These are phyloP conservation scores for Sciurus vulgaris DNA, from an alignment of 2,797 vertebrate genomes.

Conservation along the genomic window DNA sequence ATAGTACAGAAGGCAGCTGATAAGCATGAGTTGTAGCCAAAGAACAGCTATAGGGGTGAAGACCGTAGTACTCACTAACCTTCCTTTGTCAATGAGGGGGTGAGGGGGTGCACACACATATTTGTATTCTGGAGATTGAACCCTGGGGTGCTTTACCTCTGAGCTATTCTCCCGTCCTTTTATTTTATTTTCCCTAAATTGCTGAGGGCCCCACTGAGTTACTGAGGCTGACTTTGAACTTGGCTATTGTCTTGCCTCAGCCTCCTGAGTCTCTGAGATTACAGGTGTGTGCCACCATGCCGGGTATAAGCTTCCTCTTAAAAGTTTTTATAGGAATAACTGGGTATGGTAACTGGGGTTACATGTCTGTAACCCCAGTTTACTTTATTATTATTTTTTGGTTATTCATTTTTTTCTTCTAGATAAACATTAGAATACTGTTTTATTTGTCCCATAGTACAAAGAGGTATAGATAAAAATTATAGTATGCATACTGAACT, in stretches of 20 bases:
- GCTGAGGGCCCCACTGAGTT: background rate
- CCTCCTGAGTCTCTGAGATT: background rate
- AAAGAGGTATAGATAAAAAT: background rate
- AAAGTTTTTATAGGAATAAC: too few relatives aligned
- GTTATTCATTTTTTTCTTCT: constrained; percentile 13
- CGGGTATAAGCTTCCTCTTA: too few relatives aligned
- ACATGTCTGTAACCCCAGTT: too few relatives aligned
- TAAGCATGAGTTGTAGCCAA: background rate
- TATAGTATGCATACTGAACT: background rate
- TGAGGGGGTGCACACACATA: too few relatives aligned
- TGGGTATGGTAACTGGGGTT: too few relatives aligned
- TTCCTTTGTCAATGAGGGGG: background rate
- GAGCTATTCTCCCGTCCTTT: background rate
- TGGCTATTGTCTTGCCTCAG: background rate
- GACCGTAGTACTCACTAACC: background rate
- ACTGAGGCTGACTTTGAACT: background rate
- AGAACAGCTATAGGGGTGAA: constrained; percentile 1
- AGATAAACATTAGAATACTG: background rate
- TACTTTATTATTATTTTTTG: constrained; percentile 21
- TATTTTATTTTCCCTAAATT: too few relatives aligned
- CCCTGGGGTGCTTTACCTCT: too few relatives aligned
- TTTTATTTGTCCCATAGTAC: background rate
- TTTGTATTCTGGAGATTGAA: background rate
- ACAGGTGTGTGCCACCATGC: background rate
- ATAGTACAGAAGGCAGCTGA: background rate